Evolutionary conservation across 2,888 invertebrate species (phyloP), one percentile per base, ranked within the genome.

Genomic region (Cenopis cana): DNA sequence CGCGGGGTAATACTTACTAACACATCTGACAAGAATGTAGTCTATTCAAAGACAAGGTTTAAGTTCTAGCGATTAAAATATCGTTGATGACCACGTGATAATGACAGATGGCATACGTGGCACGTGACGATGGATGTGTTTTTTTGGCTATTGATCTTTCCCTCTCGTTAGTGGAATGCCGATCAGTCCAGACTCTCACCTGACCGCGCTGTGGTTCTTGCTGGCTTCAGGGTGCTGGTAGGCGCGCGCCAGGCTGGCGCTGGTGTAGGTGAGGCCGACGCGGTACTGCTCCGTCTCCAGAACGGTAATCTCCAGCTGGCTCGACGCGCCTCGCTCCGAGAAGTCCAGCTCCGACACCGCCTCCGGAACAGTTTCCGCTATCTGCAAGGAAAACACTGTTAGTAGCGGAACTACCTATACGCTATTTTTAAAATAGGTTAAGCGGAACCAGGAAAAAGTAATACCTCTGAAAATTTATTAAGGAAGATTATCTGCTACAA

Each of bases 261-360:
- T 90, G 78, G 90, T 89, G 77, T 90, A 89, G 2, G 88, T 87
- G 59, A 89, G 80, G 3, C 89, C 90, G 77, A 89, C 87, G 77
- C 85, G 85, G 81, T 88, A 90, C 38, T 87, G 88, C 73, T 89
- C 90, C 0, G 85, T 86, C 73, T 91, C 91, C 33, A 89, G 75
- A 10, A 93, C 79, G 0, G 88, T 84, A 56, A 94, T 82, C 79
- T 91, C 92, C 38, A 94, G 79, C 64, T 89, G 86, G 72, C 93
- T 93, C 80, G 90, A 90, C 0, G 93, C 90, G 0, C 85, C 87
- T 0, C 89, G 85, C 77, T 92, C 93, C 54, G 88, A 89, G 83
- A 89, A 93, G 79, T 93, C 93, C 76, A 82, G 75, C 29, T 93
- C 91, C 2, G 87, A 80, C 0, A 84, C 79, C 18, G 79, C 78